Evolutionary conservation across 2,797 vertebrate genomes (phyloP).

Genomic region (Halcyon smyrnensis): DNA sequence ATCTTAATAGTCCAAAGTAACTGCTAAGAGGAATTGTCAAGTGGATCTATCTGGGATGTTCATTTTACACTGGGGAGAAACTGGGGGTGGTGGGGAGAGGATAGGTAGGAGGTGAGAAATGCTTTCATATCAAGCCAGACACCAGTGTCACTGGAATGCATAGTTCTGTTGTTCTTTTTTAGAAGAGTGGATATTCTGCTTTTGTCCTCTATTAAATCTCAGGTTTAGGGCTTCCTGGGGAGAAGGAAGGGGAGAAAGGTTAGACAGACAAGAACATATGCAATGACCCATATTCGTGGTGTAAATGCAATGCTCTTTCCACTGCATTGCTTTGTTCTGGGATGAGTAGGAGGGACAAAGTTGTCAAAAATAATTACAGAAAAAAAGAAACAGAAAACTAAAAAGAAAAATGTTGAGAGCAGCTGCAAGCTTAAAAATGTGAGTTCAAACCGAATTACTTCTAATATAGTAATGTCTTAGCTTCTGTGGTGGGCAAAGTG

Average conservation of each 20-base stretch:
- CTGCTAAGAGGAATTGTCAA: not conserved
- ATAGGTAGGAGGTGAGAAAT: not conserved
- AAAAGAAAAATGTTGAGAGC: not conserved
- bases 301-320: not conserved
- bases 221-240: not conserved
- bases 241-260: not conserved
- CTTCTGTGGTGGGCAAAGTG: slow-evolving; percentile 13
- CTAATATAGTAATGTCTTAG: not conserved
- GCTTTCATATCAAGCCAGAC: not conserved
- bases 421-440: not conserved
- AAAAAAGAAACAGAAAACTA: slow-evolving; percentile 6
- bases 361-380: slow-evolving; percentile 20
- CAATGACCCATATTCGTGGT: not conserved
- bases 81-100: fast-evolving
- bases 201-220: not conserved
- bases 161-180: not conserved
- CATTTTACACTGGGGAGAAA: not conserved
- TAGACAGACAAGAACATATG: not conserved
- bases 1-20: not conserved
- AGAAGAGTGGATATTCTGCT: not conserved
- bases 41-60: not conserved
- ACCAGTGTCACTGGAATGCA: not conserved
- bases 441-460: slow-evolving; percentile 15
- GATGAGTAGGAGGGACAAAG: not conserved
- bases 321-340: not conserved